phyloP scores from a whole-genome alignment of 2,113 vertebrate genomes.

The Neodon shergylaensis region DNA sequence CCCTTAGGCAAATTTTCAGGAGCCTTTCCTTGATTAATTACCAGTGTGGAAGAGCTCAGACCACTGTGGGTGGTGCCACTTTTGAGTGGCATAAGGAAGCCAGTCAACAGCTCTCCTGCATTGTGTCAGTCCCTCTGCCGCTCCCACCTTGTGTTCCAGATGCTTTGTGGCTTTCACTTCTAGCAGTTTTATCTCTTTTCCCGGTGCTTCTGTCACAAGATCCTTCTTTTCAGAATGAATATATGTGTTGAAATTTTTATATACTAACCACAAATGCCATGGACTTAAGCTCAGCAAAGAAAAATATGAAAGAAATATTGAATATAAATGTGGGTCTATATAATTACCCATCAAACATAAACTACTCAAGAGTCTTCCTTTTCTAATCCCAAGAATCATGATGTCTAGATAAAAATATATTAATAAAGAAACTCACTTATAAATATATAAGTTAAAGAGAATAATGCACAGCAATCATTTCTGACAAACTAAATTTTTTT shows the following conservation, averaged over 20 bases:
- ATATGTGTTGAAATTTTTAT: not conserved
- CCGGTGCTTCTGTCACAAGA: not conserved
- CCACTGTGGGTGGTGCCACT: too few species aligned
- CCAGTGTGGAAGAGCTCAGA: too few species aligned
- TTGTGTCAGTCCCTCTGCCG: too few species aligned
- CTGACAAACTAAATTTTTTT: not conserved
- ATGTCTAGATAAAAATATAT: not conserved
- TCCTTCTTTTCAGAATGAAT: not conserved
- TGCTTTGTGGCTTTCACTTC: not conserved
- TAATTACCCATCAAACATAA: not conserved
- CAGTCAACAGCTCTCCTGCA: not conserved
- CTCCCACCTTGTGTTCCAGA: not conserved
- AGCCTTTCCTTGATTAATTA: not conserved
- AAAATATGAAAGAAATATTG: not conserved
- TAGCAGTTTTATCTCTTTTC: not conserved
- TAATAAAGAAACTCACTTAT: not conserved
- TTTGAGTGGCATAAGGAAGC: too few species aligned
- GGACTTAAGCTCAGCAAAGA: not conserved
- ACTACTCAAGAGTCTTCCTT: not conserved
- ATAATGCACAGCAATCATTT: not conserved
- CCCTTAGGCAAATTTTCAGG: not conserved
- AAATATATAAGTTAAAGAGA: not conserved
- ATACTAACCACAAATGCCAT: not conserved
- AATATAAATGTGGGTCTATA: not conserved
- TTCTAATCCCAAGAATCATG: not conserved